These are phyloP conservation scores for Lanius collurio DNA, from an alignment of 2,113 vertebrate species.

Conservation along the genomic window DNA sequence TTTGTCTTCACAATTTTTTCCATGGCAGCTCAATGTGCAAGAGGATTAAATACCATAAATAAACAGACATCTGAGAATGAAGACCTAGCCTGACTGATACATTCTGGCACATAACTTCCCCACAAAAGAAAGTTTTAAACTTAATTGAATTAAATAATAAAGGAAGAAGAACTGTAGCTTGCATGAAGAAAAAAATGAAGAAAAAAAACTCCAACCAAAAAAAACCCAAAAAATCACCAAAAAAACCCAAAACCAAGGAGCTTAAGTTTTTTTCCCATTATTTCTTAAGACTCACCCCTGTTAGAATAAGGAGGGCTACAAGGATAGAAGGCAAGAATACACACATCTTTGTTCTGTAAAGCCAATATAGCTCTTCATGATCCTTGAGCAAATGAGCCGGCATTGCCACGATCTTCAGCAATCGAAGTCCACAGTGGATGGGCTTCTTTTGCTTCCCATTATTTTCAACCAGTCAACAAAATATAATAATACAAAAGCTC, in stretches of 20 bases:
- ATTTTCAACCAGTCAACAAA: neutral
- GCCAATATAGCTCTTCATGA: neutral
- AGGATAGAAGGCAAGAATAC: neutral
- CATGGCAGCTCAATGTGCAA: neutral
- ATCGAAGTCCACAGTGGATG: neutral
- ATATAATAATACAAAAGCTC: neutral
- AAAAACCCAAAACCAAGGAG: neutral
- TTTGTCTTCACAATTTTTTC: neutral
- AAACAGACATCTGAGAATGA: neutral
- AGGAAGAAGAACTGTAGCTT: neutral
- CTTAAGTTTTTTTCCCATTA: neutral
- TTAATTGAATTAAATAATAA: neutral
- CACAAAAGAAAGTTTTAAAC: neutral
- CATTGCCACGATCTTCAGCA: neutral
- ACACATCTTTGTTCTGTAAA: neutral
- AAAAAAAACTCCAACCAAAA: too few relatives aligned
- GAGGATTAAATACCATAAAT: neutral
- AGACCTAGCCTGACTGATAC: neutral
- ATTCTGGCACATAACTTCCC: neutral
- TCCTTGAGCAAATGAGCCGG: neutral
- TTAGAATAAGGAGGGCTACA: neutral
- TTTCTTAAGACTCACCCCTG: neutral
- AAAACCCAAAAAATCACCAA: neutral
- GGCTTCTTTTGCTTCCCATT: neutral
- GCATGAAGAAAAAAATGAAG: neutral